Percentiles rank a stretch among this genome's conserved stretches.
Conservation (phyloP, 2,888 invertebrate genomes). For the Opisthograptis luteolata region DNA sequence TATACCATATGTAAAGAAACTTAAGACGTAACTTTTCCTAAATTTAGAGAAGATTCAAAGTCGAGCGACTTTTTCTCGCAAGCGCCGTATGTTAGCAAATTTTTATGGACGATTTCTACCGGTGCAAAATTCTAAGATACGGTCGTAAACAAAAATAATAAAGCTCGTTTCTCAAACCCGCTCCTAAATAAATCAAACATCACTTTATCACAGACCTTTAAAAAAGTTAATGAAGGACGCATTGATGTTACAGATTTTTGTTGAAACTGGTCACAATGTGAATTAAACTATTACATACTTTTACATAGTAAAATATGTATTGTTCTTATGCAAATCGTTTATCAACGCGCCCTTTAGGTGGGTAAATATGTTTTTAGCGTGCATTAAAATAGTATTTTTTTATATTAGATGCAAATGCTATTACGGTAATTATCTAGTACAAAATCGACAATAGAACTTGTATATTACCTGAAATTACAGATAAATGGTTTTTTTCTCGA, state of each 20-base stretch:
- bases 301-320: background rate
- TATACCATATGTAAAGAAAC: no score
- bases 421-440: background rate
- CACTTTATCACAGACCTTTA: slow-evolving; percentile 26
- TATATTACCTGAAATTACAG: no score
- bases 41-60: background rate
- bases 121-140: background rate
- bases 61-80: background rate
- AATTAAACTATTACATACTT: background rate
- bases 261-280: no score
- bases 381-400: slow-evolving; percentile 7
- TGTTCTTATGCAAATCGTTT: background rate
- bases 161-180: background rate
- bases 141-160: slow-evolving; percentile 7
- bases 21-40: background rate
- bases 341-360: slow-evolving; percentile 26
- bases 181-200: slow-evolving; percentile 10
- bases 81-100: background rate
- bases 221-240: slow-evolving; percentile 19
- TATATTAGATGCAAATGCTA: slow-evolving; percentile 11
- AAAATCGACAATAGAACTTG: background rate
- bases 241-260: background rate
- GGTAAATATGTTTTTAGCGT: slow-evolving; percentile 12
- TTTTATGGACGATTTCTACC: background rate
- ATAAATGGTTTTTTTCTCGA: no score